phyloP scores from a whole-genome alignment of 1,140 invertebrate species.

The Chironomus striatipennis region DNA sequence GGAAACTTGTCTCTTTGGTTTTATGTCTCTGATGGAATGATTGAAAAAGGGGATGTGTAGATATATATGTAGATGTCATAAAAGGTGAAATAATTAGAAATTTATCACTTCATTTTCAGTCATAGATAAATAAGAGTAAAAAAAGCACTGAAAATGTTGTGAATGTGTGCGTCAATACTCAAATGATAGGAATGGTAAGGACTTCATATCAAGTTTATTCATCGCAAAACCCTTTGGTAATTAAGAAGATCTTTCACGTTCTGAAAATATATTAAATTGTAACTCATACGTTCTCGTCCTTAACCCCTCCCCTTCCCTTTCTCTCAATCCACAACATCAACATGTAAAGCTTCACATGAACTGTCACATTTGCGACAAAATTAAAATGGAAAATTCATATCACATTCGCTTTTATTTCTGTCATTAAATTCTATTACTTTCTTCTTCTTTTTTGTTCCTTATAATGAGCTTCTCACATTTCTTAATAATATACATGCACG shows the following conservation, averaged over 20 bases:
- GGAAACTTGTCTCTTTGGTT: not conserved
- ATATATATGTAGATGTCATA: not conserved
- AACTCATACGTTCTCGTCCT: conserved; percentile 5
- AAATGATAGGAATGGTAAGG: not conserved
- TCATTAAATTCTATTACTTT: conserved; percentile 23
- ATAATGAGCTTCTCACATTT: conserved; percentile 2
- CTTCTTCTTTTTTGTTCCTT: conserved; percentile 5
- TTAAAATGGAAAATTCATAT: conserved; percentile 23
- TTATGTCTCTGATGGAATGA: not conserved
- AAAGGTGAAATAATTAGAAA: conserved; percentile 9
- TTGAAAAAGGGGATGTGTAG: not conserved
- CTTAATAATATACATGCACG: not conserved
- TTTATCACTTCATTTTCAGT: conserved; percentile 11
- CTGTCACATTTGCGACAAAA: conserved; percentile 3
- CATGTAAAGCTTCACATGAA: not conserved
- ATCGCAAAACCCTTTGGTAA: not conserved
- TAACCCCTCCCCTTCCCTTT: not conserved
- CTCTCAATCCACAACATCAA: too few relatives aligned
- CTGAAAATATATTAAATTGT: conserved; percentile 18
- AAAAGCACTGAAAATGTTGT: too few relatives aligned
- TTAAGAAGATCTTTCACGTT: conserved; percentile 2
- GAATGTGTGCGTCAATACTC: not conserved
- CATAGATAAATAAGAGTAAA: too few relatives aligned
- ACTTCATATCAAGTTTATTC: not conserved
- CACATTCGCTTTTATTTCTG: conserved; percentile 22